These are phyloP conservation scores for Coryphaenoides rupestris DNA, from an alignment of 2,113 vertebrate genomes.

Conservation along the genomic window DNA sequence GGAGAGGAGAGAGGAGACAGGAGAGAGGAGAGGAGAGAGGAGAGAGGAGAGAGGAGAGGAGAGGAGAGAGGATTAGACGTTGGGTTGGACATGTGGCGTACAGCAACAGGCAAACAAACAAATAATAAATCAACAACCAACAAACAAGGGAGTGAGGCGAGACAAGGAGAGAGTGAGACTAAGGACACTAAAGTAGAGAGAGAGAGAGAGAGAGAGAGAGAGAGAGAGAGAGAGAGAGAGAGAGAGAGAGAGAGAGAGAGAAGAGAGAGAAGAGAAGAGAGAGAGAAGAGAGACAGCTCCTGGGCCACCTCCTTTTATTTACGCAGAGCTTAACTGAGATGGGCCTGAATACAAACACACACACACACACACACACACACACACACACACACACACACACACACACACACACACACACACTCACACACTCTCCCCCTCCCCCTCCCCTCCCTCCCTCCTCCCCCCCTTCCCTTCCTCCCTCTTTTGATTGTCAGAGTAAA, in stretches of 20 bases:
- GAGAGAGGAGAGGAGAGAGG: too few relatives aligned
- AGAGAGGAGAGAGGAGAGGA: conserved; percentile 25
- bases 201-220: not conserved
- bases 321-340: conserved; percentile 97
- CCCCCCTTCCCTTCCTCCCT: conserved; percentile 45
- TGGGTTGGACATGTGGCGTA: conserved; percentile 17
- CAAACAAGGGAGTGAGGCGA: conserved; percentile 7
- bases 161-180: not conserved
- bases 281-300: conserved; percentile 84
- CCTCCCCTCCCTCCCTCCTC: conserved; percentile 50
- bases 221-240: conserved; percentile 41
- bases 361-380: conserved; percentile 83
- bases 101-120: conserved; percentile 4
- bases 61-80: not conserved
- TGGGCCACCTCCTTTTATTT: conserved; percentile 82
- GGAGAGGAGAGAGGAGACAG: conserved; percentile 1
- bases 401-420: conserved; percentile 91
- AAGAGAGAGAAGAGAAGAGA: too few relatives aligned
- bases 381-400: conserved; percentile 90
- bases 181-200: not conserved
- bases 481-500: conserved; percentile 22
- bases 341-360: conserved; percentile 89
- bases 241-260: too few relatives aligned
- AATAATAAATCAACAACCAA: too few relatives aligned
- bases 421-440: conserved; percentile 79